A percentile compares a stretch with the other conserved stretches of the same genome.
phyloP scores from a whole-genome alignment of 2,113 vertebrate genomes.

The Oryctolagus cuniculus region mOryCun1.1 NC_091434.1:128545001-128545500 shows the following conservation, averaged over 20 bases:
- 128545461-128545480: neutral
- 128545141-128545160: neutral
- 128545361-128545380: neutral
- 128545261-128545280: too few relatives aligned
- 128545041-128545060: neutral
- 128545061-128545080: neutral
- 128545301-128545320: too few relatives aligned
- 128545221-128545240: neutral
- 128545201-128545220: neutral
- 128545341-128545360: neutral
- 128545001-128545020: neutral
- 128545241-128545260: too few relatives aligned
- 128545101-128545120: neutral
- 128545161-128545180: neutral
- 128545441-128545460: neutral
- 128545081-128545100: neutral
- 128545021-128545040: too few relatives aligned
- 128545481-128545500: neutral
- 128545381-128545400: neutral
- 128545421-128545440: conserved; percentile 4
- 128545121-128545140: neutral
- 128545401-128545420: neutral
- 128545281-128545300: too few relatives aligned
- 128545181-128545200: neutral
- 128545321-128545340: too few relatives aligned